Conservation (phyloP, 2,888 invertebrate species). For the Lingula anatina region DNA sequence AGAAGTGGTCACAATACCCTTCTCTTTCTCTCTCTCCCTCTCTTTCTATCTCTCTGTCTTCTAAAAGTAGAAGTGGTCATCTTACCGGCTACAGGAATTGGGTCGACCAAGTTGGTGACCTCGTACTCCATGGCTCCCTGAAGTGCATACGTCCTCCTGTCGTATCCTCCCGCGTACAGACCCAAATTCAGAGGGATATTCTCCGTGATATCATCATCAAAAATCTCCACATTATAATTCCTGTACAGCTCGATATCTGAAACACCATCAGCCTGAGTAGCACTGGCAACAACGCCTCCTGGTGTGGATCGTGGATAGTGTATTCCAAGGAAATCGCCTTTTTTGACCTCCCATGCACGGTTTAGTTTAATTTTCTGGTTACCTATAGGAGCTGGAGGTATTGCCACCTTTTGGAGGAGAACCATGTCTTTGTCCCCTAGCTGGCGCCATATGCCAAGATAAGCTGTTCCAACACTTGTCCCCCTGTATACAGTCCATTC, state of each 20-base stretch:
- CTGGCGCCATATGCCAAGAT: conserved; percentile 40
- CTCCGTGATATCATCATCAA: conserved; percentile 24
- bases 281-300: conserved; percentile 33
- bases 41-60: no score
- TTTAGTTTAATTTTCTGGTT: conserved; percentile 16
- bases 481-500: conserved; percentile 38
- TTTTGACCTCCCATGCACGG: conserved; percentile 24
- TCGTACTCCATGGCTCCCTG: not conserved
- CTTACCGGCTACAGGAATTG: no score
- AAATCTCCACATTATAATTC: conserved; percentile 30
- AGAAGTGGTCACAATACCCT: no score
- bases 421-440: conserved; percentile 23
- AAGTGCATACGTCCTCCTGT: conserved; percentile 24
- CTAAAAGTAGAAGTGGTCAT: no score
- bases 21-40: no score
- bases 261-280: conserved; percentile 20
- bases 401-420: conserved; percentile 25
- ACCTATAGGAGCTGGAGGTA: conserved; percentile 27
- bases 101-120: no score
- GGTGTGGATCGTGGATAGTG: conserved; percentile 27
- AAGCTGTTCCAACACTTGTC: conserved; percentile 24
- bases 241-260: conserved; percentile 28
- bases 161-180: conserved; percentile 3
- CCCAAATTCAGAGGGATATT: conserved; percentile 9
- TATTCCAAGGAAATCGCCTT: conserved; percentile 45